phyloP scores from a whole-genome alignment of 2,113 vertebrate genomes.

The Notarius lentiginosus region DNA sequence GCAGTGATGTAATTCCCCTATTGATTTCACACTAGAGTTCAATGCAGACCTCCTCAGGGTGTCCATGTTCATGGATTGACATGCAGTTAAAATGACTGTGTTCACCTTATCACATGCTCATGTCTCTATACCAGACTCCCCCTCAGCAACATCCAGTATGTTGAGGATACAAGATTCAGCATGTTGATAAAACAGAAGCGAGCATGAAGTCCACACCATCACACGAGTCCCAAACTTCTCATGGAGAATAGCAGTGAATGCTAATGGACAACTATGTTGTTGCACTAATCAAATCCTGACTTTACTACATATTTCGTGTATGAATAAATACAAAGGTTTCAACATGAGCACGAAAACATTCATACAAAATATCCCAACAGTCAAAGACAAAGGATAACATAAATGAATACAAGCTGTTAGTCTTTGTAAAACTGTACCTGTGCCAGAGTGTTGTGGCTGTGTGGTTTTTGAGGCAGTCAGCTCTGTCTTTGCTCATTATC shows the following conservation, averaged over 20 bases:
- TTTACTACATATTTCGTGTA: neutral
- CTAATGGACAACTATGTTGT: neutral
- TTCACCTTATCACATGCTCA: constrained; percentile 27
- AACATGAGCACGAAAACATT: neutral
- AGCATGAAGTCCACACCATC: neutral
- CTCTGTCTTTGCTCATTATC: constrained; percentile 25
- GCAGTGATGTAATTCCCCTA: constrained; percentile 44
- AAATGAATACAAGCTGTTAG: constrained; percentile 19
- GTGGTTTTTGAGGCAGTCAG: neutral
- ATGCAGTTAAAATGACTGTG: constrained; percentile 30
- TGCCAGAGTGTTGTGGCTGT: neutral
- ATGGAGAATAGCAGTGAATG: neutral
- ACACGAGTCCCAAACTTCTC: neutral
- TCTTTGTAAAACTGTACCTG: constrained; percentile 9
- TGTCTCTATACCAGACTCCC: neutral
- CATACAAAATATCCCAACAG: neutral
- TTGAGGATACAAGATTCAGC: neutral
- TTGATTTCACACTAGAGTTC: constrained; percentile 42
- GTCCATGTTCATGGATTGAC: constrained; percentile 44
- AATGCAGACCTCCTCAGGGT: constrained; percentile 36
- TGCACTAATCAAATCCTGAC: neutral
- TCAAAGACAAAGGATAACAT: neutral
- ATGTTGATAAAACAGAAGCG: constrained; percentile 18
- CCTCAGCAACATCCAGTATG: neutral
- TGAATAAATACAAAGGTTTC: constrained; percentile 1